Conservation (phyloP, 2,113 vertebrate species). For the Lophura nycthemera region DNA sequence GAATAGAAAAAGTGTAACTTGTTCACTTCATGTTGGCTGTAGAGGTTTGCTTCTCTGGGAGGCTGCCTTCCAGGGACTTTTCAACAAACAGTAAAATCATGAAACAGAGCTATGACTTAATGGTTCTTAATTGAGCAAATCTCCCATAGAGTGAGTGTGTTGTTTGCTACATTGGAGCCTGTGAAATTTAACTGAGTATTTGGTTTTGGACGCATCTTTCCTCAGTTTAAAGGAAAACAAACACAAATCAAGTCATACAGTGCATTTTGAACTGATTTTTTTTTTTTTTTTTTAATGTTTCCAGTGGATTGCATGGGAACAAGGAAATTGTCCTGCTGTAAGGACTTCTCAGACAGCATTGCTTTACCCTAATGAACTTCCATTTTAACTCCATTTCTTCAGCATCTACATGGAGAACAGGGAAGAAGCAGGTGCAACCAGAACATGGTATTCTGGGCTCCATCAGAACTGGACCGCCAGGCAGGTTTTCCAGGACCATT, state of each 20-base stretch:
- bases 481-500: neutral
- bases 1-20: neutral
- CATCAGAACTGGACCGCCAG: neutral
- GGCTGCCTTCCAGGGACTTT: conserved; percentile 3
- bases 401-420: neutral
- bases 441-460: neutral
- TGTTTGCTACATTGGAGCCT: conserved; percentile 5
- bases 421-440: neutral
- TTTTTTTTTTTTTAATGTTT: neutral
- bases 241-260: neutral
- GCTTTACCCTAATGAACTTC: accelerated
- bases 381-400: neutral
- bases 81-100: conserved; percentile 1
- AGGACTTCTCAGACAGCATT: neutral
- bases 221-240: neutral
- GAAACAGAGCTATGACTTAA: neutral
- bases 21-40: neutral
- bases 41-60: neutral
- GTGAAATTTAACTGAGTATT: neutral
- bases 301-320: neutral
- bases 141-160: neutral
- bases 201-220: neutral
- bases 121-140: conserved; percentile 40
- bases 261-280: neutral
- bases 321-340: neutral